Percentiles rank a stretch among this genome's conserved stretches.
phyloP scores from a whole-genome alignment of 2,113 vertebrate genomes.

The Prinia subflava region DNA sequence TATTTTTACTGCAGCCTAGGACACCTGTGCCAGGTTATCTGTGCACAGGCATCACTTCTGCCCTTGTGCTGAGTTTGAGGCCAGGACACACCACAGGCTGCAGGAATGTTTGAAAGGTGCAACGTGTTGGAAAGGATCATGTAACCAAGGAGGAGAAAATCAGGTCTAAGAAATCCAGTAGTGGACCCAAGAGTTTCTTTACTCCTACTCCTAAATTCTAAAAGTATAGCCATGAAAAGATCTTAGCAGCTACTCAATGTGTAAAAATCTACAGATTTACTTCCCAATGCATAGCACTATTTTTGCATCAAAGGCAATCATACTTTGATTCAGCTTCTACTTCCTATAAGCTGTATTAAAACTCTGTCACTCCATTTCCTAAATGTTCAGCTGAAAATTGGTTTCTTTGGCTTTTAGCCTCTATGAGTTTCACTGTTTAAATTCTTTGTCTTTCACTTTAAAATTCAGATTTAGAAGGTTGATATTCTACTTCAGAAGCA shows the following conservation, averaged over 20 bases:
- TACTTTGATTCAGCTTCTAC: background rate
- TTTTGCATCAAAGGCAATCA: background rate
- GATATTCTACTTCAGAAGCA: background rate
- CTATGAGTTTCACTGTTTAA: background rate
- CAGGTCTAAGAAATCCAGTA: background rate
- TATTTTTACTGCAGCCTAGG: background rate
- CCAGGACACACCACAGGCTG: background rate
- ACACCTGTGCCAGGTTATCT: background rate
- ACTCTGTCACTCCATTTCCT: background rate
- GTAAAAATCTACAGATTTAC: background rate
- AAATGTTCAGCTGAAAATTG: background rate
- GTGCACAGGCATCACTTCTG: background rate
- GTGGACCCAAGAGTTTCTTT: background rate
- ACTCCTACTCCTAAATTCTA: background rate
- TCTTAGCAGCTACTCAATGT: background rate
- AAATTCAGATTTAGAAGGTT: slow-evolving; percentile 6
- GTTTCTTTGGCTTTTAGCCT: background rate
- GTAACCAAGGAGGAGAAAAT: background rate
- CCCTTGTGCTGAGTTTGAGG: background rate
- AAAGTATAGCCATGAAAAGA: background rate
- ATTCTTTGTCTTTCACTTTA: background rate
- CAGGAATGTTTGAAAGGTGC: background rate
- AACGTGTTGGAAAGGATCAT: background rate
- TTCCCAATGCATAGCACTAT: background rate
- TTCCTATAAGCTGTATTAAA: background rate